phyloP scores from a whole-genome alignment of 2,797 vertebrate species.

The Stomatorhinus walkeri region DNA sequence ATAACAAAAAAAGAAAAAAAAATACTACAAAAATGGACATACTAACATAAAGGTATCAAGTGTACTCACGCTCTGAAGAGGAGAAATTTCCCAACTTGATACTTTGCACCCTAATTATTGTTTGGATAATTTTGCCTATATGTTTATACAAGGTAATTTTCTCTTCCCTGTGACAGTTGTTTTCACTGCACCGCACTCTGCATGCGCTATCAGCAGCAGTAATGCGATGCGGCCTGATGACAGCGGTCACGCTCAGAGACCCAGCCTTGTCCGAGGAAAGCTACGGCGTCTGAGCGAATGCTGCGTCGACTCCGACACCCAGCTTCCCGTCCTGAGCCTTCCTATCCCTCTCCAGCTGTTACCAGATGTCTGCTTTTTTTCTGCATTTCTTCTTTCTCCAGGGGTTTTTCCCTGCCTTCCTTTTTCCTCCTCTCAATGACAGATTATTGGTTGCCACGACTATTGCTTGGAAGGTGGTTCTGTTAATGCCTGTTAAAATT shows the following conservation, averaged over 20 bases:
- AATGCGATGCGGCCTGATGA: conserved; percentile 34
- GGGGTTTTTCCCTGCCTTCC: neutral
- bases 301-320: conserved; percentile 23
- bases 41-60: conserved; percentile 1
- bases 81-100: neutral
- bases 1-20: neutral
- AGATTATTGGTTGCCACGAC: neutral
- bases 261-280: conserved; percentile 24
- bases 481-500: neutral
- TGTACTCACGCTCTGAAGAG: conserved; percentile 45
- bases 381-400: conserved; percentile 21
- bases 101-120: neutral
- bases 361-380: conserved; percentile 43
- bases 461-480: neutral
- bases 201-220: conserved; percentile 22
- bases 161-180: conserved; percentile 8
- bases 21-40: neutral
- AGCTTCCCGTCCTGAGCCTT: conserved; percentile 22
- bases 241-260: conserved; percentile 23
- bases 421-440: neutral
- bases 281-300: conserved; percentile 11
- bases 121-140: neutral
- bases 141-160: conserved; percentile 8
- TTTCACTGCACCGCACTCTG: conserved; percentile 1
- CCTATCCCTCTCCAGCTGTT: conserved; percentile 36